Base-by-base conservation (phyloP, 2,797 vertebrate genomes). In the Sparus aurata region DNA sequence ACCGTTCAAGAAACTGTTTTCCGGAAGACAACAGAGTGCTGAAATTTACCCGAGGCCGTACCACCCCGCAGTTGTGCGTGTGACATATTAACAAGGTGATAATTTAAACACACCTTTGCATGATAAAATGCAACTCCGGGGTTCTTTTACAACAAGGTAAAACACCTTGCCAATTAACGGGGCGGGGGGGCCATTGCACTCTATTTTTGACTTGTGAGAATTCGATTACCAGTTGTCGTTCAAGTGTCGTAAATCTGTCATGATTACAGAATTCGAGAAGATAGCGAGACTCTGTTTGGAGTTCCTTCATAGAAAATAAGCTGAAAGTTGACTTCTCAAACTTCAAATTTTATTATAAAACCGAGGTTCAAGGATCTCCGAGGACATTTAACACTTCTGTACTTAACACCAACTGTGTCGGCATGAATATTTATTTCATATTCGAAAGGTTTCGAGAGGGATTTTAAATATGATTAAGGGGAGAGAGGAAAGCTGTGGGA, bases 381-480 rank as follows among this genome's bases (percentile, higher is more conserved):
- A 80, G 46, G 66, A 77, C 43, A 61, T 57, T 55, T 79, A 65
- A 81, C 45, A 58, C 71, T 55, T 69, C 63, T 53, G 45, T 61
- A 60, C 45, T 78, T 77, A 78, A 80, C 75, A 75, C 64, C 73
- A 57, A 50, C 53, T 62, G 50, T 68, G 70, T 76, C 80, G 67
- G 79, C 57, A 70, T 82, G 76, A 90, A 87, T 79, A 84, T 83
- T 85, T 73, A 73, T 81, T 83, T 80, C 5, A 71, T 58, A 80
- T 87, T 78, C 47, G 72, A 86, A 88, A 73, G 76, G 53, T 83
- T 84, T 84, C 68, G 62, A 7, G 54, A 86, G 73, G 80, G 70
- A 83, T 85, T 89, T 91, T 84, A 76, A 59, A 85, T 83, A 70
- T 78, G 66, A 87, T 87, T 91, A 85, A 11, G 38, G 61, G 73